Conservation (phyloP, 2,888 invertebrate genomes). For the Yponomeuta sedellus region DNA sequence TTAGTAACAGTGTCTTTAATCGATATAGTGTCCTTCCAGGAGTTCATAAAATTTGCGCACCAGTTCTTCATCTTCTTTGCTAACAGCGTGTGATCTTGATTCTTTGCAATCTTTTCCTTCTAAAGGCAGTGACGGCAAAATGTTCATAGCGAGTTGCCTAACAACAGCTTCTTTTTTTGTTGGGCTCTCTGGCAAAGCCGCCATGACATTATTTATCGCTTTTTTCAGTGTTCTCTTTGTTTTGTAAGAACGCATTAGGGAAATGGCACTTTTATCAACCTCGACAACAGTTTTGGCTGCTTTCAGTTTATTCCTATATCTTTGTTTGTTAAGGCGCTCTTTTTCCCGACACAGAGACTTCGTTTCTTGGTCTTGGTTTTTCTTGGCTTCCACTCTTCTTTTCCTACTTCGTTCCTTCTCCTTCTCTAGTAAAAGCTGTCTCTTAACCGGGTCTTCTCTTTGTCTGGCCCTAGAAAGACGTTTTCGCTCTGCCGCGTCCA, state of each 20-base stretch:
- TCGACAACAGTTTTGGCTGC: slow-evolving; percentile 6
- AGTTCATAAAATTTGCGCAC: slow-evolving; percentile 10
- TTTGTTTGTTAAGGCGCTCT: slow-evolving; percentile 5
- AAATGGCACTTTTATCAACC: background rate
- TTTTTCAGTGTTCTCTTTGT: slow-evolving; percentile 11
- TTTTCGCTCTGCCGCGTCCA: slow-evolving; percentile 2
- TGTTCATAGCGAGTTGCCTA: background rate
- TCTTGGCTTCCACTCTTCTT: background rate
- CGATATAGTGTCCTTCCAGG: slow-evolving; percentile 18
- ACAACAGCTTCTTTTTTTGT: slow-evolving; percentile 10
- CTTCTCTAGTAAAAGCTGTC: background rate
- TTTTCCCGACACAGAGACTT: slow-evolving; percentile 3
- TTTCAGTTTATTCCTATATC: slow-evolving; percentile 4
- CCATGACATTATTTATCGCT: slow-evolving; percentile 3
- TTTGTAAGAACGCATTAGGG: slow-evolving; percentile 9
- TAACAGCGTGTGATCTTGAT: background rate
- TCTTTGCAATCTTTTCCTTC: background rate
- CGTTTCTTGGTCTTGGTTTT: slow-evolving; percentile 5
- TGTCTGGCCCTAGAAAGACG: slow-evolving; percentile 5
- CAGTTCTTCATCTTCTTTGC: slow-evolving; percentile 5
- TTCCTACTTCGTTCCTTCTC: background rate
- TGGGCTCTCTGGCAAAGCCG: slow-evolving; percentile 2
- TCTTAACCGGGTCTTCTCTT: slow-evolving; percentile 6
- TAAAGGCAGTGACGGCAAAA: slow-evolving; percentile 1
- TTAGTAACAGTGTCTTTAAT: slow-evolving; percentile 13